Base-by-base conservation (phyloP, 64 coral and sea anemone species). In the Catalaphyllia jardinei region DNA sequence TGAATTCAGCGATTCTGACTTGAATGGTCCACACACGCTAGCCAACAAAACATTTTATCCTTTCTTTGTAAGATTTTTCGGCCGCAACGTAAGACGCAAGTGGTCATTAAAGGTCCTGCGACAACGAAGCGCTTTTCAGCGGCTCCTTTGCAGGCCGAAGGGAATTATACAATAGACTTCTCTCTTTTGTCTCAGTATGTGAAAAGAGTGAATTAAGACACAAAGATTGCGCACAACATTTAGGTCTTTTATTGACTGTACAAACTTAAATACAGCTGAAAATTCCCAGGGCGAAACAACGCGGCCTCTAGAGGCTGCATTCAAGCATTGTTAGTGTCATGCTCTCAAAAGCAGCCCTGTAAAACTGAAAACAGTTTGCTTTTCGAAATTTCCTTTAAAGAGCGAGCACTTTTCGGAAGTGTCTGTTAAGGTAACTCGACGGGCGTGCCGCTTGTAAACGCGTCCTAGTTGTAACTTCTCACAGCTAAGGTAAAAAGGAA, bases 241-340 rank as follows among this genome's bases (percentile, higher is more conserved):
- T 85, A 85, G 60, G 22, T 71, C 38, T 85, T 85, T 85, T 71
- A 71, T 84, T 85, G 81, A 85, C 81, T 85, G 62, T 85, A 69
- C 63, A 85, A 85, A 85, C 61, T 85, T 85, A 85, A 85, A 85
- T 71, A 85, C 81, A 85, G 81, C 81, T 85, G 81, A 85, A 85
- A 85, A 85, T 85, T 85, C 81, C 81, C 81, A 85, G 33, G 63
- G 62, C 30, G 69, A 71, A 85, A 52, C 81, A 85, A 50, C 81
- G 22, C 24, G 81, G 81, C 31, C 81, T 71, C 81, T 51, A 50
- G 81, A 85, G 63, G 50, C 71, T 85, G 81, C 33, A 67, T 71
- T 69, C 24, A 85, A 83, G 65, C 13, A 16, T 60, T 67, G 80
- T 67, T 10, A 17, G 17, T 38, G 7, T 27, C 6, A 10, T n/a